Conservation (phyloP, 2,888 invertebrate species). For the Clanis bilineata region DNA sequence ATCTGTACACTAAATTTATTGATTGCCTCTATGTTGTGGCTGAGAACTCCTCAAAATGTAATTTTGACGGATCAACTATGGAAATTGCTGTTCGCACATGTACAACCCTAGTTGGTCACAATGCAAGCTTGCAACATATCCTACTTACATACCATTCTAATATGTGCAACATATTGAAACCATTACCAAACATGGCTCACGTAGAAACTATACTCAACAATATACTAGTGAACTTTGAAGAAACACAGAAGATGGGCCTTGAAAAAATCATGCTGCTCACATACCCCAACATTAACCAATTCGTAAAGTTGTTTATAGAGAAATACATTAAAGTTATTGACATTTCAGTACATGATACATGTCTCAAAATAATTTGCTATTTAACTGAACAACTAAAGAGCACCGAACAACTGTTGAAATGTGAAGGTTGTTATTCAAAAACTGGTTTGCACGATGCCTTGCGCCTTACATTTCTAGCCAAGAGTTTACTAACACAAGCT, state of each 20-base stretch:
- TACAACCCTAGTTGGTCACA: constrained; percentile 48
- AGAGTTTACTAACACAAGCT: constrained; percentile 47
- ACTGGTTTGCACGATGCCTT: constrained; percentile 61
- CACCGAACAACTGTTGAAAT: constrained; percentile 56
- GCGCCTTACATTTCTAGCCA: constrained; percentile 53
- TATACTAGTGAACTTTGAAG: constrained; percentile 47
- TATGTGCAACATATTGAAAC: constrained; percentile 52
- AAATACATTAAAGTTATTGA: constrained; percentile 19
- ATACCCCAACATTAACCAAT: constrained; percentile 60
- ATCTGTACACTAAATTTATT: constrained; percentile 57
- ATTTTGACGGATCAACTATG: constrained; percentile 45
- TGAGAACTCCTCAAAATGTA: constrained; percentile 51
- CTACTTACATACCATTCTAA: constrained; percentile 60
- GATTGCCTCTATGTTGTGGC: constrained; percentile 60
- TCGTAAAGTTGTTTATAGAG: constrained; percentile 52
- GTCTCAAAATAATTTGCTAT: constrained; percentile 50
- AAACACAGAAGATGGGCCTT: constrained; percentile 53
- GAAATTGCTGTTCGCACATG: constrained; percentile 37
- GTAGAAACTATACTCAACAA: constrained; percentile 47
- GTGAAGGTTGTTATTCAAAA: constrained; percentile 58
- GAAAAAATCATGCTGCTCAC: constrained; percentile 41
- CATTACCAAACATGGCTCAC: constrained; percentile 33
- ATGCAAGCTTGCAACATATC: constrained; percentile 52
- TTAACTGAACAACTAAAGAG: constrained; percentile 45
- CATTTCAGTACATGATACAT: constrained; percentile 38